Conservation (phyloP, 2,113 vertebrate genomes). For the Gallinago media region DNA sequence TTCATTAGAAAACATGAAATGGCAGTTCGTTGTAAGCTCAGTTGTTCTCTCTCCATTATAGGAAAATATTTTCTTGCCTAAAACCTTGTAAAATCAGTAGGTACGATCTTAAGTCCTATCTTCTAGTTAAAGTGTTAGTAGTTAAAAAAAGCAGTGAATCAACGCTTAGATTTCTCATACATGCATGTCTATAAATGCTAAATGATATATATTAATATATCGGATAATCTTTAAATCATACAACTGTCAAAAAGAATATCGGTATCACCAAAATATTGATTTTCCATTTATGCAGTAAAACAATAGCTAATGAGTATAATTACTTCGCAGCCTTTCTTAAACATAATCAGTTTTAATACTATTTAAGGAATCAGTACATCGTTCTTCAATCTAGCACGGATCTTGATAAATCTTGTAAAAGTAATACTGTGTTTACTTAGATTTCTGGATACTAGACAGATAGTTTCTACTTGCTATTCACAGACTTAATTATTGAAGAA, state of each 20-base stretch:
- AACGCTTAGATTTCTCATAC: background rate
- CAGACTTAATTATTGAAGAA: background rate
- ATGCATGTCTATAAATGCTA: background rate
- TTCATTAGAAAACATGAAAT: background rate
- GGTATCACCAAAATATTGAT: background rate
- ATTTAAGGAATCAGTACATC: background rate
- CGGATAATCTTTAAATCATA: background rate
- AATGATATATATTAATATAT: background rate
- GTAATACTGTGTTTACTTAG: background rate
- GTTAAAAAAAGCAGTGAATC: background rate
- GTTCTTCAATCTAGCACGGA: background rate
- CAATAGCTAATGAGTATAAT: background rate
- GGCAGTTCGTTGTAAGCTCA: background rate
- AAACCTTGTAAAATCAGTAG: background rate
- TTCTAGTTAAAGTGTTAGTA: background rate
- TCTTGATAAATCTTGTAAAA: background rate
- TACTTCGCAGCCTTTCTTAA: background rate
- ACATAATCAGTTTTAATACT: background rate
- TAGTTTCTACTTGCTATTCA: background rate
- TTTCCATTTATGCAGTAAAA: background rate
- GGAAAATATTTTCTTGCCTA: background rate
- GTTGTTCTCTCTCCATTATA: background rate
- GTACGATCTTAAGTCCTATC: background rate
- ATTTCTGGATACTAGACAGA: background rate
- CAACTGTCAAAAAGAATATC: background rate